Base-by-base conservation (phyloP, 2,113 vertebrate genomes). In the Sinocyclocheilus grahami region DNA sequence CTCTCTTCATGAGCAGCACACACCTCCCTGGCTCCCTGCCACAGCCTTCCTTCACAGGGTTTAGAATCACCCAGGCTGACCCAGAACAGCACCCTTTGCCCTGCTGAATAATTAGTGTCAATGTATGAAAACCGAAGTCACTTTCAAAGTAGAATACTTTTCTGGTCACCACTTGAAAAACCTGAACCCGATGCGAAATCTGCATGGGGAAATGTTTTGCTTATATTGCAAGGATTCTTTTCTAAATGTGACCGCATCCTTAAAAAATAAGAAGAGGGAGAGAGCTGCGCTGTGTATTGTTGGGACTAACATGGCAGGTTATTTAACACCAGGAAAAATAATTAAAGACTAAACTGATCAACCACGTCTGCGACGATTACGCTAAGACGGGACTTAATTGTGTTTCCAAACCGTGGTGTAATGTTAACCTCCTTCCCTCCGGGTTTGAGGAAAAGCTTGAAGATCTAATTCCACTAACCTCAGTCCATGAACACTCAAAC, bases 1-100 rank as follows among this genome's bases (percentile, higher is more conserved):
- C 88, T 87, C 90, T 92, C 90, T 94, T 94, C 88, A 92, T 92
- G 90, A 92, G 90, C 92, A 90, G 91, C 91, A 39, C 67, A 90
- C 88, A 92, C 91, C 91, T 91, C 91, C 90, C 87, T 53, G 62
- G 87, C 90, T 86, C 91, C 87, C 88, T 90, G 86, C 86, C 87
- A 58, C 86, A 74, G 88, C 91, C 88, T 89, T 91, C 90, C 91
- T 88, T 88, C 89, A 90, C 76, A 86, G 91, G 90, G 91, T 91
- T 90, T 92, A 90, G 91, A 63, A 72, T 86, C 48, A 85, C 58
- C n/a, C 69, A 27, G 18, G 62, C 69, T 33, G 62, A 53, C 33
- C 33, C 30, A 69, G 51, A 75, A 88, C 27, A 84, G 83, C 62
- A 37, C 39, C 3, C 5, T 62, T 82, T 82, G 55, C 27, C 51